Percentiles rank a stretch among this genome's conserved stretches.
phyloP scores from a whole-genome alignment of 64 coral and sea anemone species.

The Stichodactyla helianthus region DNA sequence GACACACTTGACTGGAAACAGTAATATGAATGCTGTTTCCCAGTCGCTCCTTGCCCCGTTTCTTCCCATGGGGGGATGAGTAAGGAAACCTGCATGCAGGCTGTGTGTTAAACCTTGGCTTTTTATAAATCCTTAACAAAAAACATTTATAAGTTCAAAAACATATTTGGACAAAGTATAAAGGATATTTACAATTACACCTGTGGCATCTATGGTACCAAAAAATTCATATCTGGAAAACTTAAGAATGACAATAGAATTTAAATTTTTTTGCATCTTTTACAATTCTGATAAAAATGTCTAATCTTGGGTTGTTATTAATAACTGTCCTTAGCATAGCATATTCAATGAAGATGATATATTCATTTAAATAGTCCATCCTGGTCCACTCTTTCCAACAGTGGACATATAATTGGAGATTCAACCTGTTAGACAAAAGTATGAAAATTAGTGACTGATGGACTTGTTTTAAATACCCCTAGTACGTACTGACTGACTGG shows the following conservation, averaged over 20 bases:
- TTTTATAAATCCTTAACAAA: too few species aligned
- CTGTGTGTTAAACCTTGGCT: too few species aligned
- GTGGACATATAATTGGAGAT: slow-evolving; percentile 93
- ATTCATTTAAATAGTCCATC: slow-evolving; percentile 61
- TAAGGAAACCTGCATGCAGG: too few species aligned
- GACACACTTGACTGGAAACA: too few species aligned
- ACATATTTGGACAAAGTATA: background rate
- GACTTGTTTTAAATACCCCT: too few species aligned
- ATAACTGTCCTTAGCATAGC: too few species aligned
- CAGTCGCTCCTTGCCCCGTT: too few species aligned
- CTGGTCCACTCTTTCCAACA: slow-evolving; percentile 75
- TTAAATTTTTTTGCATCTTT: background rate
- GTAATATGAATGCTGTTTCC: too few species aligned
- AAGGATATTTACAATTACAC: background rate
- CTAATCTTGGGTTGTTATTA: background rate
- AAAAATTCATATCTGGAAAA: background rate
- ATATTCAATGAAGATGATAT: background rate
- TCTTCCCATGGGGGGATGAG: too few species aligned
- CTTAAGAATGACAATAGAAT: background rate
- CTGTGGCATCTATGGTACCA: background rate
- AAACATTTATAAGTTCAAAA: too few species aligned
- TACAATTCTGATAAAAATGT: too few species aligned
- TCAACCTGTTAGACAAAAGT: slow-evolving; percentile 70
- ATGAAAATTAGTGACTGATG: background rate
- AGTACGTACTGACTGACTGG: too few species aligned